Evolutionary conservation across 2,113 vertebrate genomes (phyloP).

Genomic region (Clarias batrachus): DNA sequence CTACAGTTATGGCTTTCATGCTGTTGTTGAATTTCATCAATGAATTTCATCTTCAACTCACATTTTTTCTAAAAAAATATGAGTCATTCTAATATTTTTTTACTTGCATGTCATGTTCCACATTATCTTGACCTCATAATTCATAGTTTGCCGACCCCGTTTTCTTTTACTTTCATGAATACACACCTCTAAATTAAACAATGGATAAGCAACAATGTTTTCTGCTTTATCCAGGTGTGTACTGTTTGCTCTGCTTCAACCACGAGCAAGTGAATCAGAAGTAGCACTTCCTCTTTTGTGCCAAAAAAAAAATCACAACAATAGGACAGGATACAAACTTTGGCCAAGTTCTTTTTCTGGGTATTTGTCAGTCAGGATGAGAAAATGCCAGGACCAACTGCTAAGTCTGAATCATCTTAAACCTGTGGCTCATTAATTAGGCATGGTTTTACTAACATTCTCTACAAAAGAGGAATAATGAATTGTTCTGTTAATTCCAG

Average conservation of each 20-base stretch:
- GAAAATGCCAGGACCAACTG: not conserved
- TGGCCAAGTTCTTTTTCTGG: constrained; percentile 7
- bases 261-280: constrained; percentile 18
- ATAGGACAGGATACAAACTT: constrained; percentile 38
- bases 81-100: too few relatives aligned
- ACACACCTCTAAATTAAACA: not conserved
- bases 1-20: too few relatives aligned
- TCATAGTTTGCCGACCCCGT: too few relatives aligned
- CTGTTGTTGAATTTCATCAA: too few relatives aligned
- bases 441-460: not conserved
- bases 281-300: constrained; percentile 21
- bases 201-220: not conserved
- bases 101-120: too few relatives aligned
- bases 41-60: too few relatives aligned
- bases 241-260: not conserved
- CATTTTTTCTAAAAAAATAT: too few relatives aligned
- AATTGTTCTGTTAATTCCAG: not conserved
- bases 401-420: constrained; percentile 17
- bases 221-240: not conserved
- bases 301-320: not conserved
- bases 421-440: not conserved
- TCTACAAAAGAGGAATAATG: not conserved
- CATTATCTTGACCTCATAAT: too few relatives aligned
- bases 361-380: constrained; percentile 13
- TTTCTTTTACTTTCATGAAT: not conserved